Percentiles rank a stretch among this genome's conserved stretches.
These are phyloP conservation scores for Gryon sp. DNA, from an alignment of 1,140 invertebrate species.

Conservation along the genomic window DNA sequence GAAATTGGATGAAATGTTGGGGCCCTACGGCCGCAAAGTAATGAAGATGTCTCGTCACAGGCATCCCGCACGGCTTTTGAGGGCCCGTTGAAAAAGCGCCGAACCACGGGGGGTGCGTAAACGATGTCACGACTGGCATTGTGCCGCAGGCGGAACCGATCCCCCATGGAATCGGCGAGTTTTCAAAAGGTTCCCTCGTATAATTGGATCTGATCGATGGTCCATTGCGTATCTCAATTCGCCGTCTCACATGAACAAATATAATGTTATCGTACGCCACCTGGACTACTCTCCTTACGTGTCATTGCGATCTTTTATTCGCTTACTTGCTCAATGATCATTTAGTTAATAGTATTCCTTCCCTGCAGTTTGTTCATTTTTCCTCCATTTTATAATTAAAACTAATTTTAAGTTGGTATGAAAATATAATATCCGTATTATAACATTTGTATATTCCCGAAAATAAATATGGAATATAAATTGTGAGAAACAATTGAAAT, in stretches of 20 bases:
- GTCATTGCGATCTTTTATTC: conserved; percentile 25
- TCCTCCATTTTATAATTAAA: background rate
- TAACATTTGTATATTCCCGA: too few species aligned
- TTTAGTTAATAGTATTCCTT: background rate
- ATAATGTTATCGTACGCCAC: conserved; percentile 34
- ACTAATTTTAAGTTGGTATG: too few species aligned
- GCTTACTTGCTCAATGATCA: background rate
- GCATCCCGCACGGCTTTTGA: conserved; percentile 58
- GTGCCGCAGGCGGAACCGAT: conserved; percentile 67
- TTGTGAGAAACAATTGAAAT: too few species aligned
- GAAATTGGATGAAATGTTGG: conserved; percentile 57
- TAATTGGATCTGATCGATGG: conserved; percentile 69
- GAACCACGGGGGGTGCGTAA: conserved; percentile 73
- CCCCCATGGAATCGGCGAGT: conserved; percentile 66
- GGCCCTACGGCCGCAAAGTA: conserved; percentile 66
- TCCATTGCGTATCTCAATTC: conserved; percentile 56
- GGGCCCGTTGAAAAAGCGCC: conserved; percentile 64
- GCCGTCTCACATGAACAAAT: conserved; percentile 49
- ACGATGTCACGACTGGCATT: conserved; percentile 73
- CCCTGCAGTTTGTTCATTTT: background rate
- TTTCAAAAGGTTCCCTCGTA: conserved; percentile 64
- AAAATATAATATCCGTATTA: too few species aligned
- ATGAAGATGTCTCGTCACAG: conserved; percentile 75
- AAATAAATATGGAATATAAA: too few species aligned
- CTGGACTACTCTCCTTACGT: conserved; percentile 28